Evolutionary conservation across 2,113 vertebrate genomes (phyloP), one percentile per base, ranked within the genome.

Genomic region (Gallinago paraguaiae): DNA sequence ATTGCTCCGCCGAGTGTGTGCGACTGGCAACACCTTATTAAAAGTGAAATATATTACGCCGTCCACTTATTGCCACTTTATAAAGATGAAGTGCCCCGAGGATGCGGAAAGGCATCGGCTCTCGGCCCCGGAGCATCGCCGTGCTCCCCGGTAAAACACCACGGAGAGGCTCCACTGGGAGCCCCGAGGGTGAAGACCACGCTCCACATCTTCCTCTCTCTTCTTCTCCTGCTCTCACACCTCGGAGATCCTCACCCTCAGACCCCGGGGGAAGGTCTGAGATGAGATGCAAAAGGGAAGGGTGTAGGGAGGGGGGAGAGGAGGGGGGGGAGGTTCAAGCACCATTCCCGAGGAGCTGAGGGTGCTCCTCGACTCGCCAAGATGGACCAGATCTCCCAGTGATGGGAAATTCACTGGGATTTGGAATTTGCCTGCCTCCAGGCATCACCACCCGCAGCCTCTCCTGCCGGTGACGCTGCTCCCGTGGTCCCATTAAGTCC

Each of bases 21-120:
- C 94, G 88, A 97, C 97, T 97, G 96, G 98, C 97, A 98, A 98
- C 96, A 98, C 97, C 98, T 98, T 98, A 98, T 98, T 98, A 98
- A 97, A 98, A 98, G 96, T 96, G 97, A 98, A 98, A 98, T 98
- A 98, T 97, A 97, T 98, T 97, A 97, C 92, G 80, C 96, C 97
- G 97, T 97, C 97, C 97, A 96, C 96, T 98, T 96, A 98, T 93
- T 97, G 96, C 76, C 88, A 78, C 95, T 98, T 98, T 97, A 98
- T 97, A 97, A 96, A 98, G 98, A 98, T 97, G 95, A 98, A 98
- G 95, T 48, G 77, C 88, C 95, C 95, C 45, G 17, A 70, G 94
- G 93, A 87, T 68, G 39, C 39, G 11, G 39, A 39, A 84, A 95
- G 93, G 92, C 97, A 95, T 67, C 54, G 51, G 92, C 63, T 37